Evolutionary conservation across 2,113 vertebrate genomes (phyloP).

Genomic region (Mobula hypostoma): DNA sequence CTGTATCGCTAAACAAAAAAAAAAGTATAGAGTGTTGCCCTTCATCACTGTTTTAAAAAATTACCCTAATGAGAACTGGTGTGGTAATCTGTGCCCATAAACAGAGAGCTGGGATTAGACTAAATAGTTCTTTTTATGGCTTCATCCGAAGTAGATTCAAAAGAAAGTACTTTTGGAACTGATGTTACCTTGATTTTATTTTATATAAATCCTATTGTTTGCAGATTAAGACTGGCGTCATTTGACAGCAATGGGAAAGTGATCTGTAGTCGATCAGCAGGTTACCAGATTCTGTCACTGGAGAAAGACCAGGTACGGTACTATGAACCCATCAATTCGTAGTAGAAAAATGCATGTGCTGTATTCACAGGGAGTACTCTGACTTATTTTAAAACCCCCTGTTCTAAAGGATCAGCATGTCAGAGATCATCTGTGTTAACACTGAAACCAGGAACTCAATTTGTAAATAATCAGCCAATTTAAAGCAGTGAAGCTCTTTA

Average conservation of each 20-base stretch:
- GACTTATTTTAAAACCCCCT: not conserved
- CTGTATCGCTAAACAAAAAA: too few relatives aligned
- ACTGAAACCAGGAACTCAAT: not conserved
- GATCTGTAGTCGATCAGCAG: conserved; percentile 79
- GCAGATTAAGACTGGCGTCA: conserved; percentile 81
- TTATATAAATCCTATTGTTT: conserved; percentile 17
- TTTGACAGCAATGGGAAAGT: conserved; percentile 84
- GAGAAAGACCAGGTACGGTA: conserved; percentile 89
- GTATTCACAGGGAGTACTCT: not conserved
- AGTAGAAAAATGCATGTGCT: too few relatives aligned
- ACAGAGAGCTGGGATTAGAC: too few relatives aligned
- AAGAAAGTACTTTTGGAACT: not conserved
- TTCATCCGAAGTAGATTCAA: not conserved
- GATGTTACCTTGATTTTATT: not conserved
- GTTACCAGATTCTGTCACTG: conserved; percentile 85
- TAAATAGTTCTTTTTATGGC: too few relatives aligned
- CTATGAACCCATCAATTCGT: too few relatives aligned
- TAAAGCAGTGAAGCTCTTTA: not conserved
- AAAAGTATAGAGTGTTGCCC: too few relatives aligned
- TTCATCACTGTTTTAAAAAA: too few relatives aligned
- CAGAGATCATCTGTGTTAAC: not conserved
- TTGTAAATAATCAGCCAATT: not conserved
- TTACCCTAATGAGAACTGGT: too few relatives aligned
- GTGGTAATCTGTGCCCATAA: too few relatives aligned
- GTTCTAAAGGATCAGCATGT: not conserved